Base-by-base conservation (phyloP, 2,888 invertebrate species). In the Apodemia duryi region DNA sequence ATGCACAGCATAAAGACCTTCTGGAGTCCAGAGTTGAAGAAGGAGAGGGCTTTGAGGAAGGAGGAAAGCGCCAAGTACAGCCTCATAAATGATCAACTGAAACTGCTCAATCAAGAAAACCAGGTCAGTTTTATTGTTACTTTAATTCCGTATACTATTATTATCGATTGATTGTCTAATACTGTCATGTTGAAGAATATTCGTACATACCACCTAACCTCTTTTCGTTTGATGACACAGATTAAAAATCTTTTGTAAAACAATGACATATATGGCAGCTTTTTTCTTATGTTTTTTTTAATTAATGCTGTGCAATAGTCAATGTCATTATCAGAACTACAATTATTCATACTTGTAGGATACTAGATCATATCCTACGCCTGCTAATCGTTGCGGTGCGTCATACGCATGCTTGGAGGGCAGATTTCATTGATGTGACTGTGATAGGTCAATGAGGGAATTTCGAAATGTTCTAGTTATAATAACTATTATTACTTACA, bases 1-100 rank as follows among this genome's bases (percentile, higher is more conserved):
- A 99, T 99, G 99, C 99, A 99, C 92, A 98, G 98, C 91, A 99
- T 99, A 89, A 99, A 99, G 93, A 99, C 99, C 66, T 99, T 99
- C 92, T 99, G 99, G 99, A 98, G 98, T 84, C 99, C 99, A 29
- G 99, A 99, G 92, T 93, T 99, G 86, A 99, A 99, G 93, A 98
- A 99, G 91, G 99, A 99, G 91, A 93, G 99, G 72, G 98, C 98
- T 64, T 86, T 99, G 77, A 93, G 99, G 75, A 99, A 99, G 85
- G 99, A 99, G 88, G 99, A 99, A 91, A 97, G 97, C 85, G 97
- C 98, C 81, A 98, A 98, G 90, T 98, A 98, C 93, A 97, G 97
- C 88, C 95, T 98, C 85, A 97, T 98, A 88, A 98, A 98, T 85
- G 98, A 99, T 92, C 98, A 98, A 91, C 94, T 98, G 75, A 98